phyloP scores from a whole-genome alignment of 2,888 invertebrate genomes.

The Caenorhabditis angaria region DNA sequence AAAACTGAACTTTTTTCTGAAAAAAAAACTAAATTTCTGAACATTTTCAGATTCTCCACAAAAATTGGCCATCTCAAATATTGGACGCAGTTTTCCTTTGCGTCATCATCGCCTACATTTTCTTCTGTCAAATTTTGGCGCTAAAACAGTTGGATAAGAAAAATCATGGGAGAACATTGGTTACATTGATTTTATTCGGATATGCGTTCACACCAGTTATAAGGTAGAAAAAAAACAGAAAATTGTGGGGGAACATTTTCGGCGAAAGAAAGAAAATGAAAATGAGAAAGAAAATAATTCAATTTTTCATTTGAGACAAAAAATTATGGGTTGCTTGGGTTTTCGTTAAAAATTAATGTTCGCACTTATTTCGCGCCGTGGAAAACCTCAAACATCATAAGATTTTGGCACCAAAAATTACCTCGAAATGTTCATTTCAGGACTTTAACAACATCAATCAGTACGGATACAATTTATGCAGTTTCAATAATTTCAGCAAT shows the following conservation, averaged over 20 bases:
- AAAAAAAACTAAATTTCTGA: neutral
- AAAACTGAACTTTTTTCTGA: neutral
- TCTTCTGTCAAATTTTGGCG: conserved; percentile 20
- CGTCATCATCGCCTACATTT: conserved; percentile 22
- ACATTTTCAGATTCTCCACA: conserved; percentile 24
- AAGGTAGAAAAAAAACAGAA: conserved; percentile 42
- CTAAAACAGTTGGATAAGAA: neutral
- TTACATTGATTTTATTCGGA: conserved; percentile 86
- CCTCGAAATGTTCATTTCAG: conserved; percentile 78
- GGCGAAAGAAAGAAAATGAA: neutral
- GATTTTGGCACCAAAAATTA: too few species aligned
- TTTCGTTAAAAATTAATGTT: too few species aligned
- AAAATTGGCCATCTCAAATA: conserved; percentile 19
- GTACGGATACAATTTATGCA: conserved; percentile 95
- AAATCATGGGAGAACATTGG: conserved; percentile 76
- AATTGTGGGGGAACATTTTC: neutral
- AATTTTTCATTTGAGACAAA: neutral
- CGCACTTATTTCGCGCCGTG: too few species aligned
- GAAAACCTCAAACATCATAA: neutral
- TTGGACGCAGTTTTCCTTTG: conserved; percentile 23
- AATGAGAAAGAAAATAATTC: too few species aligned
- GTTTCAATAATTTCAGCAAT: conserved; percentile 88
- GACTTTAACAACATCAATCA: conserved; percentile 93
- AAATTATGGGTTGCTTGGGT: too few species aligned
- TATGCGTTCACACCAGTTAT: conserved; percentile 87